Evolutionary conservation across 2,888 invertebrate species (phyloP), one percentile per base, ranked within the genome.

Genomic region (Blastobasis adustella): DNA sequence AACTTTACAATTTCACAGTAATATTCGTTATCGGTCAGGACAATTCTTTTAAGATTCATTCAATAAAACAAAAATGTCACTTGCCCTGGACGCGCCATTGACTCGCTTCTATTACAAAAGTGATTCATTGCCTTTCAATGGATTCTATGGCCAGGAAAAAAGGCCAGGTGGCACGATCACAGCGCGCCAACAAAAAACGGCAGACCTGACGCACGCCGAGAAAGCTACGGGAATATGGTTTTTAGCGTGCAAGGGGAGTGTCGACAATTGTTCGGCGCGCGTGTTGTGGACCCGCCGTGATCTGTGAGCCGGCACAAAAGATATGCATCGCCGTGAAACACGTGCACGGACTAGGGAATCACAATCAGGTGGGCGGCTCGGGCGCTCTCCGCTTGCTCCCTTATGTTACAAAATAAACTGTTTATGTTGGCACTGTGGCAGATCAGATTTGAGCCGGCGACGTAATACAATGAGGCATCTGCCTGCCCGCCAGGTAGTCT

Each of bases 121-220:
- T 80, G 78, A 81, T 79, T 83, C 77, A 81, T 74, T 68, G 23
- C 69, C 58, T 67, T 76, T 80, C 71, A 82, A 82, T 83, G 75
- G 75, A 72, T 69, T 68, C 70, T 69, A 73, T 69, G 69, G 65
- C 60, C 73, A 75, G 71, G 76, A 83, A 85, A 86, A 86, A 83
- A 79, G 75, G 69, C 86, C 86, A 86, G 86, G 85, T 86, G 86
- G 82, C 78, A 74, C 73, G 74, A 68, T 78, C 73, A 77, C 74
- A 74, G 76, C 74, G 74, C 70, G 69, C 63, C 66, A 63, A 71
- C 69, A 74, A 79, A 81, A 85, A 82, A 73, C 69, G 68, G 69
- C 73, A 71, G 69, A 73, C 72, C 73, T 73, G 75, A 66, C 65
- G 64, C 62, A 58, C 57, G 64, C 58, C 57, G 60, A 53, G 54